Evolutionary conservation across 2,113 vertebrate species (phyloP).

Genomic region (Acanthochromis polyacanthus): DNA sequence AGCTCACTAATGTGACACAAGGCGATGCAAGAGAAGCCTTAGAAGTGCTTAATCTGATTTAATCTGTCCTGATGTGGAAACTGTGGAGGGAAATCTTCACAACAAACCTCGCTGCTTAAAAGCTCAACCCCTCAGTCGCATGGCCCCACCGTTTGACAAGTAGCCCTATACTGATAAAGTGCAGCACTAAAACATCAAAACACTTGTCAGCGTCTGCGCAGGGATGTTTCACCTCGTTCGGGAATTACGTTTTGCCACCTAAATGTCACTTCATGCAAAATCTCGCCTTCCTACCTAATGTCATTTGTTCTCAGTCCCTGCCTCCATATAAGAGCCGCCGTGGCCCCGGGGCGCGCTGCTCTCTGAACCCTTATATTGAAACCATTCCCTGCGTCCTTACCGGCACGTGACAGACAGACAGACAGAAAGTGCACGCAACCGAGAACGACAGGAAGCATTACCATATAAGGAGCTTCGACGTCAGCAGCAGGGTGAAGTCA

Average conservation of each 20-base stretch:
- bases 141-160: conserved; percentile 42
- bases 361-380: conserved; percentile 82
- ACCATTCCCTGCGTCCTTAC: conserved; percentile 80
- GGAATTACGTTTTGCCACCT: conserved; percentile 47
- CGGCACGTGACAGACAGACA: conserved; percentile 38
- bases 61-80: not conserved
- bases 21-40: not conserved
- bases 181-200: conserved; percentile 70
- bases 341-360: conserved; percentile 76
- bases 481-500: not conserved
- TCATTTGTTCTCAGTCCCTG: conserved; percentile 71
- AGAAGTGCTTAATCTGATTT: not conserved
- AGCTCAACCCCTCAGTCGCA: conserved; percentile 10
- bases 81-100: not conserved
- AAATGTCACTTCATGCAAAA: conserved; percentile 79
- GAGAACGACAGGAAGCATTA: conserved; percentile 27
- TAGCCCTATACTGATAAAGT: conserved; percentile 49
- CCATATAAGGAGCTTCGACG: not conserved
- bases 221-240: conserved; percentile 55
- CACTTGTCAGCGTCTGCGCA: conserved; percentile 52
- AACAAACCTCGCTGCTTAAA: conserved; percentile 14
- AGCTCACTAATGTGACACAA: conserved; percentile 2
- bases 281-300: conserved; percentile 69
- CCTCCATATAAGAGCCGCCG: conserved; percentile 66
- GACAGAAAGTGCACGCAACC: conserved; percentile 1